Conservation (phyloP, 2,113 vertebrate genomes). For the Benitochromis conjunctus region DNA sequence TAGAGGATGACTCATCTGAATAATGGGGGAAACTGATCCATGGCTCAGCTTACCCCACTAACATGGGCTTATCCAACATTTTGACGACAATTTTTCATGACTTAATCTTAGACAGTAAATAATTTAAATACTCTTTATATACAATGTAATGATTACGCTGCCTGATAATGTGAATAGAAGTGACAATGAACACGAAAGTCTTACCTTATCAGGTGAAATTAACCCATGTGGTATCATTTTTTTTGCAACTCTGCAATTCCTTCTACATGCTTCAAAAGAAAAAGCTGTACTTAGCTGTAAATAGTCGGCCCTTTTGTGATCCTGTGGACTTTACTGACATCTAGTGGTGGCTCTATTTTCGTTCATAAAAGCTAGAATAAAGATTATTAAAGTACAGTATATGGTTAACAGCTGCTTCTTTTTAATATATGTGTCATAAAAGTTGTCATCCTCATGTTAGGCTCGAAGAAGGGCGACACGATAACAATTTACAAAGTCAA, state of each 20-base stretch:
- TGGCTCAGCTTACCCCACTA: accelerated
- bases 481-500: not conserved
- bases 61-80: not conserved
- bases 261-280: not conserved
- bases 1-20: not conserved
- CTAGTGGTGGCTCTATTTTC: slow-evolving; percentile 13
- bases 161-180: not conserved
- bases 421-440: not conserved
- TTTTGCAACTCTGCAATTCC: not conserved
- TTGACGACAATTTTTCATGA: not conserved
- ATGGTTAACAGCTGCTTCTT: not conserved
- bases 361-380: not conserved
- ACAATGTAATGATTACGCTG: not conserved
- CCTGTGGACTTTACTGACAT: slow-evolving; percentile 22
- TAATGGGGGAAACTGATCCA: not conserved
- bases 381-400: not conserved
- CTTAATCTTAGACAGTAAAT: not conserved
- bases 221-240: no score
- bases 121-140: not conserved
- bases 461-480: not conserved
- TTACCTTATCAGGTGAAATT: no score
- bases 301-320: not conserved
- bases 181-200: not conserved
- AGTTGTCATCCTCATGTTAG: not conserved
- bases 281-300: not conserved